Conservation (phyloP, 2,888 invertebrate species). For the Volucella zonaria region DNA sequence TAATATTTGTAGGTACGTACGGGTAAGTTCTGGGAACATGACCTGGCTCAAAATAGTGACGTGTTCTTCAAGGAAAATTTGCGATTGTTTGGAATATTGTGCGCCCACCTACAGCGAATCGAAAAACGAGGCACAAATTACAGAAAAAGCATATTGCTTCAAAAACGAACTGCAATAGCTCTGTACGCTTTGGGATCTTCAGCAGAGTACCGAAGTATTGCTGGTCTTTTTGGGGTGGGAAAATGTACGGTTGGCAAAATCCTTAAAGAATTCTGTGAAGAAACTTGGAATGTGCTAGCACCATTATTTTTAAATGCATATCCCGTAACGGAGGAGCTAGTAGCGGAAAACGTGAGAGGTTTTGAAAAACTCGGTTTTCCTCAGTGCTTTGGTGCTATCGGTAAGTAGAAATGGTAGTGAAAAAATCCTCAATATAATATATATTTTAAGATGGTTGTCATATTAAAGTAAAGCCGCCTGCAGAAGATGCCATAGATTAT, state of each 20-base stretch:
- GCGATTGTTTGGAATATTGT: slow-evolving; percentile 77
- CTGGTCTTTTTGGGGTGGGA: too few relatives aligned
- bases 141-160: too few relatives aligned
- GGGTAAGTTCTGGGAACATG: too few relatives aligned
- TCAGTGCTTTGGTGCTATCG: slow-evolving; percentile 11
- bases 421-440: too few relatives aligned
- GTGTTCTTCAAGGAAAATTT: slow-evolving; percentile 57
- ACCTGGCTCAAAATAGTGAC: neutral
- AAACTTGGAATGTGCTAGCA: slow-evolving; percentile 9
- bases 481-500: too few relatives aligned
- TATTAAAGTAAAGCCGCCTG: too few relatives aligned
- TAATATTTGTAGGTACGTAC: too few relatives aligned
- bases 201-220: too few relatives aligned
- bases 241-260: neutral
- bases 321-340: neutral
- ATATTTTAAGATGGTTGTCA: too few relatives aligned
- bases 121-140: slow-evolving; percentile 3
- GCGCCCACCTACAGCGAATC: slow-evolving; percentile 44
- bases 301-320: slow-evolving; percentile 16
- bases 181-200: too few relatives aligned
- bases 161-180: too few relatives aligned
- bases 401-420: neutral
- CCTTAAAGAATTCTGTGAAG: neutral
- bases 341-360: slow-evolving; percentile 18
- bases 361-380: slow-evolving; percentile 20